Evolutionary conservation across 2,797 vertebrate species (phyloP).

Genomic region (Bradypus variegatus): DNA sequence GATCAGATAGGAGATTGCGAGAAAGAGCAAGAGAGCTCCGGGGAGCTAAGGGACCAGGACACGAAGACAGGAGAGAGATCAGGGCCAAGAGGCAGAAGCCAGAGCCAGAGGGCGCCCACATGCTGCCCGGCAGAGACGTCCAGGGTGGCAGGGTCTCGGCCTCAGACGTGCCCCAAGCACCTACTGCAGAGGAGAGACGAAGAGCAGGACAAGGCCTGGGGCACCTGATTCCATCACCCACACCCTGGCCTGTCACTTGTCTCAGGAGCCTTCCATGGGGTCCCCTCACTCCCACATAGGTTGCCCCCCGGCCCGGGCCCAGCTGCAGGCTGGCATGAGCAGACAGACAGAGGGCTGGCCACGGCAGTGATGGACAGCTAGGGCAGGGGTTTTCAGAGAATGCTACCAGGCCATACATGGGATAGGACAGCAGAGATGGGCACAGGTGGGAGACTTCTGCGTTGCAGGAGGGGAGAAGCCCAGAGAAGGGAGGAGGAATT

Average conservation of each 20-base stretch:
- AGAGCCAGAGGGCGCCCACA: not conserved
- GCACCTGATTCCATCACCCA: not conserved
- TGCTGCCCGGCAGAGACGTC: not conserved
- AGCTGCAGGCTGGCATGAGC: fast-evolving
- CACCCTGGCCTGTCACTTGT: fast-evolving
- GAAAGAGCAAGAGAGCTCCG: not conserved
- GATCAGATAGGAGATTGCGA: conserved; percentile 32
- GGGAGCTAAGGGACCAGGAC: not conserved
- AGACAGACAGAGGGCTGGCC: no score
- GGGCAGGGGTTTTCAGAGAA: not conserved
- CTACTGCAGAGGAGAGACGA: fast-evolving
- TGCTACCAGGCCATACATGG: not conserved
- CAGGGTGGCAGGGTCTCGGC: fast-evolving
- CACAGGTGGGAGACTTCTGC: fast-evolving
- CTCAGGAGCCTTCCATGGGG: not conserved
- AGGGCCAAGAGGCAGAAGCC: not conserved
- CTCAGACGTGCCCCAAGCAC: not conserved
- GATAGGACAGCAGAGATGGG: no score
- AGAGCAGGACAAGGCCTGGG: not conserved
- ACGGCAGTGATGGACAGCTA: fast-evolving
- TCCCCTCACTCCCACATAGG: not conserved
- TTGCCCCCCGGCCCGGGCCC: no score
- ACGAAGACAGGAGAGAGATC: fast-evolving
- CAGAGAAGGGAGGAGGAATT: not conserved
- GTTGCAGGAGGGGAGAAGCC: not conserved